A percentile compares a stretch with the other conserved stretches of the same genome.
Evolutionary conservation across 2,797 vertebrate genomes (phyloP).

Genomic region (Crax fasciolata): DNA sequence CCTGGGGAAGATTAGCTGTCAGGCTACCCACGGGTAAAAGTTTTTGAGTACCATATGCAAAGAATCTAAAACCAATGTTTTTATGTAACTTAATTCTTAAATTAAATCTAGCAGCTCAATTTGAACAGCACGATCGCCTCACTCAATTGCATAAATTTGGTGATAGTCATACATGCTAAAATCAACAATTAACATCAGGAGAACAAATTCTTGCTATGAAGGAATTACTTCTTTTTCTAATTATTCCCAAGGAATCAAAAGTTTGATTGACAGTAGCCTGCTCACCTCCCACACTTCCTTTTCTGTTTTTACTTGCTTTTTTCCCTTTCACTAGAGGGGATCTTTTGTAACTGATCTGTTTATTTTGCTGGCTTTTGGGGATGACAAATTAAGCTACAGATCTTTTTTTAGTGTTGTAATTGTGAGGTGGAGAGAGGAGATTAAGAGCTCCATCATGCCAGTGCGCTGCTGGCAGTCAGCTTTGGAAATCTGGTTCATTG

Average conservation of each 20-base stretch:
- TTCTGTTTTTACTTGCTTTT: conserved; percentile 24
- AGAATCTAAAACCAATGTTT: conserved; percentile 29
- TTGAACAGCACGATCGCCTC: conserved; percentile 59
- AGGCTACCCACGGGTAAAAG: background rate
- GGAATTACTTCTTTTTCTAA: conserved; percentile 47
- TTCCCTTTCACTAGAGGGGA: background rate
- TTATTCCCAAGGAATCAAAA: conserved; percentile 38
- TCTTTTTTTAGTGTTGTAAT: conserved; percentile 8
- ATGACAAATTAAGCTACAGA: conserved; percentile 14
- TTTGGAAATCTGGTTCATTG: background rate
- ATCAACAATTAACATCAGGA: conserved; percentile 52
- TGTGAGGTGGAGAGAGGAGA: background rate
- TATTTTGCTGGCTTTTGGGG: conserved; percentile 44
- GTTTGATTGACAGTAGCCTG: conserved; percentile 59
- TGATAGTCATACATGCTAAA: conserved; percentile 48
- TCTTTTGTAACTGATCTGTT: conserved; percentile 51
- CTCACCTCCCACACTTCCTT: conserved; percentile 43
- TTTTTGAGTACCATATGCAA: conserved; percentile 27
- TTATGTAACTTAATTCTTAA: conserved; percentile 54
- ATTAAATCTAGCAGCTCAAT: conserved; percentile 43
- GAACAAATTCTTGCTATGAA: conserved; percentile 51
- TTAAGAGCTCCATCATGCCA: background rate
- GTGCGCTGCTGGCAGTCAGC: background rate
- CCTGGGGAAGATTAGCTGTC: background rate
- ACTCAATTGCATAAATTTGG: background rate